These are phyloP conservation scores for Vollenhovia emeryi DNA, from an alignment of 1,140 invertebrate species.

Conservation along the genomic window DNA sequence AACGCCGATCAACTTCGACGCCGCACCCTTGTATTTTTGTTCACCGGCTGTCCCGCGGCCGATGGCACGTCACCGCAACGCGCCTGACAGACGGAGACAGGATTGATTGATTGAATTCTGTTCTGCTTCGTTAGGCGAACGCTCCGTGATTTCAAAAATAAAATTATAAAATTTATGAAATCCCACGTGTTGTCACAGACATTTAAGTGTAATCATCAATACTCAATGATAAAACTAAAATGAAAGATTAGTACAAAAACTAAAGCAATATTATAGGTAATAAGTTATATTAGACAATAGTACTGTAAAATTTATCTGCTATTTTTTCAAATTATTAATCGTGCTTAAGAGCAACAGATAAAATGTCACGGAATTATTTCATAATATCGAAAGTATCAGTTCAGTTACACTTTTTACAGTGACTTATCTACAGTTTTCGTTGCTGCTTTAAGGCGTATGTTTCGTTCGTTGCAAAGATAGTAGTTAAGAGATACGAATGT, in stretches of 20 bases:
- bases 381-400: background rate
- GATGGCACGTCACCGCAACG: slow-evolving; percentile 13
- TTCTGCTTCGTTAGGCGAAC: slow-evolving; percentile 24
- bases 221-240: background rate
- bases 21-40: slow-evolving; percentile 35
- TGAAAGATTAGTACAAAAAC: background rate
- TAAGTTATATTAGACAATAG: background rate
- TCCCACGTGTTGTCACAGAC: background rate
- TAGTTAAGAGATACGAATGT: background rate
- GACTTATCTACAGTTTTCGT: background rate
- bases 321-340: background rate
- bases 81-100: slow-evolving; percentile 29
- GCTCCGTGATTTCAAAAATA: background rate
- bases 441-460: too few relatives aligned
- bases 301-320: background rate
- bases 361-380: background rate
- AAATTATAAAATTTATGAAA: slow-evolving; percentile 9
- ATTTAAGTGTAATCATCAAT: background rate
- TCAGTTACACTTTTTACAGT: too few relatives aligned
- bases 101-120: slow-evolving; percentile 45
- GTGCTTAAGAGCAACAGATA: background rate
- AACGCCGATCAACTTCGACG: slow-evolving; percentile 22
- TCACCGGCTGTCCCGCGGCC: slow-evolving; percentile 17
- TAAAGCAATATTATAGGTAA: background rate
- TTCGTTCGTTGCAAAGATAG: background rate